phyloP scores from a whole-genome alignment of 1,140 invertebrate species.

The Batillaria attramentaria region DNA sequence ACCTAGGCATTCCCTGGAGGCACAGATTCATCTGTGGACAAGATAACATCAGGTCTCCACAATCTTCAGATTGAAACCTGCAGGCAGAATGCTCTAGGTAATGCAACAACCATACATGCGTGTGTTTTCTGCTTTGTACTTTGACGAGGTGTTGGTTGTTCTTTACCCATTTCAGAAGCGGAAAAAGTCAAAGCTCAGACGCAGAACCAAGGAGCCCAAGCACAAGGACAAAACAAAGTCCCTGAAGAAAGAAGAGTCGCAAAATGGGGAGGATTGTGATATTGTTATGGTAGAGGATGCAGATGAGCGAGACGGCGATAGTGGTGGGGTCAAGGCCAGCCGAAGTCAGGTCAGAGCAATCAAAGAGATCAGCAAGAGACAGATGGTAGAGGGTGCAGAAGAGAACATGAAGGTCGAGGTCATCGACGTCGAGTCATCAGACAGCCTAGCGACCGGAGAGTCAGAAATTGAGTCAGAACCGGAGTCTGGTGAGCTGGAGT shows the following conservation, averaged over 20 bases:
- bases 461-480: conserved; percentile 72
- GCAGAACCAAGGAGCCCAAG: neutral
- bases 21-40: conserved; percentile 17
- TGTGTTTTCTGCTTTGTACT: neutral
- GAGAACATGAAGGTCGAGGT: conserved; percentile 31
- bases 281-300: neutral
- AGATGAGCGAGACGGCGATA: conserved; percentile 36
- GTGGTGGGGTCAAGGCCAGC: too few relatives aligned
- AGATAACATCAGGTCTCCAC: conserved; percentile 30
- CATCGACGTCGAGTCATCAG: conserved; percentile 31
- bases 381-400: conserved; percentile 33
- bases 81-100: conserved; percentile 40
- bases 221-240: neutral
- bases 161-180: conserved; percentile 15
- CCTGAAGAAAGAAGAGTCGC: neutral
- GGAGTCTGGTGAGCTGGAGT: conserved; percentile 45
- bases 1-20: conserved; percentile 28
- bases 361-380: too few relatives aligned
- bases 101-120: neutral
- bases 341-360: too few relatives aligned
- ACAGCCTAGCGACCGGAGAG: conserved; percentile 55
- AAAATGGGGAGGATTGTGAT: conserved; percentile 12
- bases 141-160: neutral
- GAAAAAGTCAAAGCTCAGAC: neutral
- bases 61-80: conserved; percentile 30